Conservation (phyloP, 1,140 invertebrate species). For the Cyclargus thomasi region DNA sequence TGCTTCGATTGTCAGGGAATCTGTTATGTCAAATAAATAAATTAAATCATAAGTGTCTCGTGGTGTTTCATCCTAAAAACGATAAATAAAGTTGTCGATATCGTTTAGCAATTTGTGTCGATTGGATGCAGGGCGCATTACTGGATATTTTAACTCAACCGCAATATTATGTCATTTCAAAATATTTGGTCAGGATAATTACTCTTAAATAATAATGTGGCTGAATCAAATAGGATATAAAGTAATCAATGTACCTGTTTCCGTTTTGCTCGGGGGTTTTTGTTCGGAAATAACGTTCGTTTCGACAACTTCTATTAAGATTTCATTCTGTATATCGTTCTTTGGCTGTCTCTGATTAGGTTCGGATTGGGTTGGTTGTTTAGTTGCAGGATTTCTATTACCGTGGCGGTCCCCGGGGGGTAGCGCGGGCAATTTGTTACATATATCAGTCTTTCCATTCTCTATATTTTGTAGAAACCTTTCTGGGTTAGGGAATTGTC, state of each 20-base stretch:
- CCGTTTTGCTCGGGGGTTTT: slow-evolving; percentile 56
- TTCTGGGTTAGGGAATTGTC: slow-evolving; percentile 80
- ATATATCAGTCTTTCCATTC: slow-evolving; percentile 80
- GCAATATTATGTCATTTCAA: not conserved
- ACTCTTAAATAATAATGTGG: not conserved
- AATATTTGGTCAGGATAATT: not conserved
- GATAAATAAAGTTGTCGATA: not conserved
- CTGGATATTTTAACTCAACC: too few relatives aligned
- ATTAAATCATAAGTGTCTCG: not conserved
- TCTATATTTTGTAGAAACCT: slow-evolving; percentile 85
- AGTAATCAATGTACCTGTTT: slow-evolving; percentile 54
- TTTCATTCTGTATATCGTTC: slow-evolving; percentile 65
- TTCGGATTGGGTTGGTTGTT: slow-evolving; percentile 55
- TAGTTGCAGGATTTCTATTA: slow-evolving; percentile 61
- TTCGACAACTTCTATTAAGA: slow-evolving; percentile 66
- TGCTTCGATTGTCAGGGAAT: slow-evolving; percentile 77
- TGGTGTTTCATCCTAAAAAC: too few relatives aligned
- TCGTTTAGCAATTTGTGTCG: not conserved
- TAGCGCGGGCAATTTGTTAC: slow-evolving; percentile 76
- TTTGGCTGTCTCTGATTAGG: slow-evolving; percentile 45
- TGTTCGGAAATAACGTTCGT: slow-evolving; percentile 60
- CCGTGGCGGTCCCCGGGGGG: slow-evolving; percentile 52
- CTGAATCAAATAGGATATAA: not conserved
- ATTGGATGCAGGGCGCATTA: not conserved
- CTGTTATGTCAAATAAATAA: slow-evolving; percentile 48